Evolutionary conservation across 35 echinoderm and acorn worm species (phyloP), one percentile per base, ranked within the genome.

Genomic region (Patiria miniata): DNA sequence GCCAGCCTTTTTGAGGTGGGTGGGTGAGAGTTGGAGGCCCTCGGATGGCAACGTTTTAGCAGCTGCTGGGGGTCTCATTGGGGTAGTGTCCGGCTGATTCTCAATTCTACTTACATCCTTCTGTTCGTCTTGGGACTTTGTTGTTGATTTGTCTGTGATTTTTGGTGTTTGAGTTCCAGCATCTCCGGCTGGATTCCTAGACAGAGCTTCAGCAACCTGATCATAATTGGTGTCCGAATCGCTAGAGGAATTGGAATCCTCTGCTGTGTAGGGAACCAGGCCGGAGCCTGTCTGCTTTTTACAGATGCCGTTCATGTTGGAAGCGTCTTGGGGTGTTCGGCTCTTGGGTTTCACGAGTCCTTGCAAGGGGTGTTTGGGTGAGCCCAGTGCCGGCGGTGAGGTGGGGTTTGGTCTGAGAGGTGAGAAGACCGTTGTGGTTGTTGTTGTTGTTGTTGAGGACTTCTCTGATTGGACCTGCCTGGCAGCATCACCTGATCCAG

Each of bases 141-240:
- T 42, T 12, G 18, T 37, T 29, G 29, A 37, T 80, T 80, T 80
- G 39, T 40, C 39, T 4, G n/a, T 3, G 17, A 7, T 36, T 69
- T 36, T 28, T 69, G 8, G 3, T 69, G n/a, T n/a, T 39, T 37
- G 76, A 15, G 26, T 80, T 19, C 60, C 83, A 59, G 61, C 36
- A 87, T 79, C 77, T 37, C 61, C 55, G 7, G 61, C 40, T 37
- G 85, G 39, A 10, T 60, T 54, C 59, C 83, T 86, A 4, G 89
- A 92, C 19, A 95, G 58, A 30, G 76, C 51, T 51, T 87, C 89
- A 17, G 77, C 89, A 26, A 95, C 81, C 33, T 61, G 81, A 47
- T 95, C 93, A 50, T 95, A 95, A 55, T 95, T 91, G 55, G 78
- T 88, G 3, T 95, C 93, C 17, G 93, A 95, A 37, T 95, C 93